Conservation (phyloP, 30 jellyfish, hydroid and myxozoan species). For the Clytia hemisphaerica region DNA sequence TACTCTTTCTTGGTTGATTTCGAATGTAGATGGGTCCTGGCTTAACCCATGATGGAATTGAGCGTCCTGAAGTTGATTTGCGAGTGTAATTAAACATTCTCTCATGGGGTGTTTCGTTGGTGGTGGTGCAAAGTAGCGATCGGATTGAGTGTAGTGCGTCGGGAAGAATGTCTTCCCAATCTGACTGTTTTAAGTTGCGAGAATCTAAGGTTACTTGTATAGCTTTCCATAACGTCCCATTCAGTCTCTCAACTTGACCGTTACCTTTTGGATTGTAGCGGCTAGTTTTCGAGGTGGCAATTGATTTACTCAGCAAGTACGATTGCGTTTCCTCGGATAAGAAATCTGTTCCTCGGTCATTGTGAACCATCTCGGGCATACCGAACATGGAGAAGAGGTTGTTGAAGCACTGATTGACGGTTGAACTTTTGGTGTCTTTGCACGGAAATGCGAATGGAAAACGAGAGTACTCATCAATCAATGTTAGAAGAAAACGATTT, state of each 20-base stretch:
- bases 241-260: conserved; percentile 23
- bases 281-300: conserved; percentile 37
- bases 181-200: conserved; percentile 16
- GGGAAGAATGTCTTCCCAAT: conserved; percentile 56
- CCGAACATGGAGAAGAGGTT: conserved; percentile 48
- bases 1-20: conserved; percentile 15
- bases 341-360: conserved; percentile 52
- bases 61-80: conserved; percentile 40
- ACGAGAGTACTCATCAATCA: conserved; percentile 56
- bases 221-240: conserved; percentile 62
- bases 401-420: conserved; percentile 36
- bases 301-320: no score
- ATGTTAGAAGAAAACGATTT: conserved; percentile 35
- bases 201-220: conserved; percentile 36
- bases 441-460: conserved; percentile 57
- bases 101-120: conserved; percentile 55
- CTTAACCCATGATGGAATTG: conserved; percentile 55
- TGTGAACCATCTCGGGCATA: conserved; percentile 51
- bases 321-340: no score
- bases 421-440: conserved; percentile 31
- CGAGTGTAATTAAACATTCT: conserved; percentile 41
- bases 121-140: conserved; percentile 39
- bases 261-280: conserved; percentile 20
- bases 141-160: conserved; percentile 68
- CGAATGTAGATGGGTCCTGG: conserved; percentile 56